Evolutionary conservation across 2,113 vertebrate genomes (phyloP), one percentile per base, ranked within the genome.

Genomic region (Rhadina sibilatrix): DNA sequence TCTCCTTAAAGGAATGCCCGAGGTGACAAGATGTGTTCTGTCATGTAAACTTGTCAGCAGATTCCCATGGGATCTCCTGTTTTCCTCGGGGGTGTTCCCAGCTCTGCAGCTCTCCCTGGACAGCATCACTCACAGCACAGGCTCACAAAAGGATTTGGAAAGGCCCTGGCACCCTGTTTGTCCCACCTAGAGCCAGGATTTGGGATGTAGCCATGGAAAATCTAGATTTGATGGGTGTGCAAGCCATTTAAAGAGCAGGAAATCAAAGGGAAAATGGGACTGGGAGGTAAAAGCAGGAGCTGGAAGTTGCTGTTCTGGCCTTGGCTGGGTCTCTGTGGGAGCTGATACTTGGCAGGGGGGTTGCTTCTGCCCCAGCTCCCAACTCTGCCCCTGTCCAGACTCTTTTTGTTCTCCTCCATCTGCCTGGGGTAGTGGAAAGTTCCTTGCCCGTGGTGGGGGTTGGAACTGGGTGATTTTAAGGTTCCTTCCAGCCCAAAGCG

Each of bases 21-120:
- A 60, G 85, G 57, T 77, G 71, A 88, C 94, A 83, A 69, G 69
- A 83, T 60, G 31, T 66, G 64, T 65, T 87, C 60, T 93, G 53
- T 76, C 61, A 23, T 28, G 49, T 47, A 71, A 89, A 75, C 52
- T 54, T 84, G 87, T 71, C 94, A 85, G 54, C 60, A 70, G 52
- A 47, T 53, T 88, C 64, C 46, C 54, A 3, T 46, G 42, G 59
- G 54, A n/a, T 74, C 40, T 79, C 12, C 74, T 30, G 8, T 24
- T 90, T 40, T 24, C 52, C 66, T 63, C 37, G 0, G 5, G 21
- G 60, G 2, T 52, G 25, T 18, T 93, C 52, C 10, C 3, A 7
- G 28, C 33, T 38, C 0, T 21, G 60, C 69, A 40, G 71, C 9
- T 28, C 42, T 78, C 80, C 9, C 0, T 4, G 25, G 44, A 52